Conservation (phyloP, 2,113 vertebrate genomes). For the Ammospiza caudacuta region DNA sequence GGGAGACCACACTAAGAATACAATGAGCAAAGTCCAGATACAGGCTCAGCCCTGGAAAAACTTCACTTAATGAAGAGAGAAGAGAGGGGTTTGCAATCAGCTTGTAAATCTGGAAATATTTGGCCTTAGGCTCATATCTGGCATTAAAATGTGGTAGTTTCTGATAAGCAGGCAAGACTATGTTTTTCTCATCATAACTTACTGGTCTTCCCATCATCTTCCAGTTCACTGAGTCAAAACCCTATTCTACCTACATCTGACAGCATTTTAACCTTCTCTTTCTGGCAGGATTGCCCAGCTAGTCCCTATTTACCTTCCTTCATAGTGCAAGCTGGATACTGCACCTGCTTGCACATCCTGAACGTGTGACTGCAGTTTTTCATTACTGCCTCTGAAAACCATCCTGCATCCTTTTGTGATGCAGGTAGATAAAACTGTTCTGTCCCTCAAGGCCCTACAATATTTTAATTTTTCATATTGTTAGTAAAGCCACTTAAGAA, state of each 20-base stretch:
- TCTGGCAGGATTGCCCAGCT: neutral
- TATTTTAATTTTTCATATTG: neutral
- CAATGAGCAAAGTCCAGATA: neutral
- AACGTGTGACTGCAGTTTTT: neutral
- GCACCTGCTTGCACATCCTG: neutral
- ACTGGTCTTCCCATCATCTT: neutral
- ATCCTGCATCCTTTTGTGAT: neutral
- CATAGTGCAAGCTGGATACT: neutral
- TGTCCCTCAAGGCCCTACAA: neutral
- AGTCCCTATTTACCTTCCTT: neutral
- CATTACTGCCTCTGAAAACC: neutral
- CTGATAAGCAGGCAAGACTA: neutral
- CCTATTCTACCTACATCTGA: neutral
- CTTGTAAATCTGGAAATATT: neutral
- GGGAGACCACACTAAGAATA: neutral
- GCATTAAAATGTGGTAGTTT: neutral
- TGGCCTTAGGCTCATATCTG: neutral
- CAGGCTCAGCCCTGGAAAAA: neutral
- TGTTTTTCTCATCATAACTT: neutral
- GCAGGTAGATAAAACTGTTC: neutral
- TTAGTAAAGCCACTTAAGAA: neutral
- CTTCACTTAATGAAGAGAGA: neutral
- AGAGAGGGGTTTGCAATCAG: neutral
- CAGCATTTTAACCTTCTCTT: neutral
- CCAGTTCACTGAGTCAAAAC: neutral